Evolutionary conservation across 2,888 invertebrate species (phyloP).

Genomic region (Prosopocoilus inquinatus): DNA sequence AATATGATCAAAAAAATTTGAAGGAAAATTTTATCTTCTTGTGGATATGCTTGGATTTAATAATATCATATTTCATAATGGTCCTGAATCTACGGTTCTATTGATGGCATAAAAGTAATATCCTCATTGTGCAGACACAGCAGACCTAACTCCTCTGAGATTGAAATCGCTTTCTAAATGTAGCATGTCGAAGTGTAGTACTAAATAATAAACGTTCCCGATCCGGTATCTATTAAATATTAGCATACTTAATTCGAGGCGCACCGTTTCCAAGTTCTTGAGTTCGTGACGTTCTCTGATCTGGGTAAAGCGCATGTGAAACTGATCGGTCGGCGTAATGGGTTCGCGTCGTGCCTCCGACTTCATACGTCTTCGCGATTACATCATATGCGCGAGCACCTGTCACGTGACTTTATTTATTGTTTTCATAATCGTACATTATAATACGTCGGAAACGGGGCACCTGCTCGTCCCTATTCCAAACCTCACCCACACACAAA

Average conservation of each 20-base stretch:
- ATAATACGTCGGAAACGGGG: constrained; percentile 29
- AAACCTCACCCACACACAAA: constrained; percentile 26
- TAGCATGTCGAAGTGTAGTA: not conserved
- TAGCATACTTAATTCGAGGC: constrained; percentile 13
- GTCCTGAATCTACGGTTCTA: too few relatives aligned
- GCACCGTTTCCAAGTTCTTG: constrained; percentile 15
- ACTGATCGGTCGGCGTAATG: constrained; percentile 30
- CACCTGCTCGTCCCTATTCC: constrained; percentile 31
- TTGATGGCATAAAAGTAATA: too few relatives aligned
- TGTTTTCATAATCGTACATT: constrained; percentile 34
- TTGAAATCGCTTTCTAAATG: not conserved
- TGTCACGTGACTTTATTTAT: constrained; percentile 38
- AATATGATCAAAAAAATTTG: too few relatives aligned
- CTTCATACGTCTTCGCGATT: constrained; percentile 35
- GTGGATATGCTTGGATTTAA: too few relatives aligned
- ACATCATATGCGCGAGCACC: constrained; percentile 35
- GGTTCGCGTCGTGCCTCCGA: constrained; percentile 31
- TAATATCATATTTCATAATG: too few relatives aligned
- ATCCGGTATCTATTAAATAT: constrained; percentile 14
- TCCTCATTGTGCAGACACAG: too few relatives aligned
- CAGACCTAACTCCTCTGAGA: not conserved
- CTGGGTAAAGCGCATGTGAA: constrained; percentile 31
- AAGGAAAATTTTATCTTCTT: too few relatives aligned
- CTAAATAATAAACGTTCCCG: constrained; percentile 9
- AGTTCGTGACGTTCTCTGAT: constrained; percentile 29